These are phyloP conservation scores for Aurelia aurita DNA, from an alignment of 30 jellyfish, hydroid and myxozoan genomes.

Conservation along the genomic window DNA sequence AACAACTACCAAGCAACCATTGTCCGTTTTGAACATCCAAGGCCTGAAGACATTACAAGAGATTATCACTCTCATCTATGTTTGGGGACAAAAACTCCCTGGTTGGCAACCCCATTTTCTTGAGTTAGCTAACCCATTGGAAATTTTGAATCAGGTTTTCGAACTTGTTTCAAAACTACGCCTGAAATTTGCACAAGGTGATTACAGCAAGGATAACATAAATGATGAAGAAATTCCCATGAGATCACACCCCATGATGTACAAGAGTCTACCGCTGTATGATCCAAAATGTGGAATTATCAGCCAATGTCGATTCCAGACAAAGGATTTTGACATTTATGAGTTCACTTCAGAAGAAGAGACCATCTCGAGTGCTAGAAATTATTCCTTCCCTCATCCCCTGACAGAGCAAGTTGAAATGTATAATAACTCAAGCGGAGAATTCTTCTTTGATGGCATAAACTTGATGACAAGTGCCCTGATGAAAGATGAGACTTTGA, in stretches of 20 bases:
- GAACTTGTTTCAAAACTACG: constrained; percentile 72
- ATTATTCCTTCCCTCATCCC: constrained; percentile 38
- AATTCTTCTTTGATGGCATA: constrained; percentile 61
- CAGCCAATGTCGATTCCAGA: constrained; percentile 44
- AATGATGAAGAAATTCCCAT: constrained; percentile 76
- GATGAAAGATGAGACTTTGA: constrained; percentile 69
- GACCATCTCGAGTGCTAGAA: constrained; percentile 13
- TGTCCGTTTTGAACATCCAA: constrained; percentile 26
- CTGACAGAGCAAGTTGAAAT: constrained; percentile 27
- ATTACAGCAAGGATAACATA: constrained; percentile 19
- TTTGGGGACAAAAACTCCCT: constrained; percentile 66
- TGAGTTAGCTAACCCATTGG: constrained; percentile 63
- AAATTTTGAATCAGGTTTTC: constrained; percentile 58
- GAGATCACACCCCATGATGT: constrained; percentile 72
- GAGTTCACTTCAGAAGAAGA: constrained; percentile 30
- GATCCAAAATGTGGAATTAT: constrained; percentile 77
- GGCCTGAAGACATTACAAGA: constrained; percentile 71
- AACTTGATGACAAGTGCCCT: constrained; percentile 59
- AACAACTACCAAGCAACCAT: constrained; percentile 42
- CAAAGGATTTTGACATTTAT: constrained; percentile 41
- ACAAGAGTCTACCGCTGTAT: constrained; percentile 46
- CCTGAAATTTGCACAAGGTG: constrained; percentile 33
- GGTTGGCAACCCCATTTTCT: constrained; percentile 63
- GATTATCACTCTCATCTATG: constrained; percentile 52
- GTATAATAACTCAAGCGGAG: background rate